Conservation (phyloP, 2,888 invertebrate genomes). For the Tortrix viridana region DNA sequence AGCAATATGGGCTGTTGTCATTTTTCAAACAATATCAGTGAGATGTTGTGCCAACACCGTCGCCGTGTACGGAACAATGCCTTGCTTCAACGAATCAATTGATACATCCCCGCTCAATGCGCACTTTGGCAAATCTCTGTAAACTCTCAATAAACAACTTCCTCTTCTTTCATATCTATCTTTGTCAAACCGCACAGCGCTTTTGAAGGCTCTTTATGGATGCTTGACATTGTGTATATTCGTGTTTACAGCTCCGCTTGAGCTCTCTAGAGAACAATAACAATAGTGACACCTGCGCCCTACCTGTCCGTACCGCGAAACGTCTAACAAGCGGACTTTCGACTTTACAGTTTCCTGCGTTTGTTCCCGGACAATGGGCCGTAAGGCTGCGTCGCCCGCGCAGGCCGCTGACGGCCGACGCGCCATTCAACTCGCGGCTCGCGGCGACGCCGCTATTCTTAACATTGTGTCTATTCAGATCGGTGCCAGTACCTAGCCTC, state of each 20-base stretch:
- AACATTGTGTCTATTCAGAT: conserved; percentile 63
- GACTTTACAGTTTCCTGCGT: conserved; percentile 82
- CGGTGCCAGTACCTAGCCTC: conserved; percentile 41
- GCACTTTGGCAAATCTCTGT: conserved; percentile 61
- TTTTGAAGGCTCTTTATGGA: conserved; percentile 50
- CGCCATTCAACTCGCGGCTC: conserved; percentile 67
- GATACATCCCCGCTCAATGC: conserved; percentile 59
- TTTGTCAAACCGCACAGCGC: conserved; percentile 58
- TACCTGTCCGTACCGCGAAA: conserved; percentile 75
- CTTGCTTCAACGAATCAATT: conserved; percentile 55
- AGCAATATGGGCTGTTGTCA: conserved; percentile 1
- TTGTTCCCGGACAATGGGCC: conserved; percentile 79
- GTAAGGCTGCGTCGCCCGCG: conserved; percentile 66
- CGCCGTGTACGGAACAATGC: conserved; percentile 32
- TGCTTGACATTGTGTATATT: conserved; percentile 64
- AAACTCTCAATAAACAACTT: conserved; percentile 64
- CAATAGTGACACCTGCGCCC: conserved; percentile 76
- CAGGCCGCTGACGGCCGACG: conserved; percentile 63
- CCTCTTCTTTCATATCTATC: conserved; percentile 68
- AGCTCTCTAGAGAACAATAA: conserved; percentile 47
- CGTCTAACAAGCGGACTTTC: conserved; percentile 74
- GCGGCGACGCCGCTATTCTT: conserved; percentile 56
- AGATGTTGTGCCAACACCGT: conserved; percentile 64
- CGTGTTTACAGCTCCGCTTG: conserved; percentile 60
- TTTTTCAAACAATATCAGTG: conserved; percentile 43